phyloP scores from a whole-genome alignment of 2,888 invertebrate species.

The Microplitis manilae region DNA sequence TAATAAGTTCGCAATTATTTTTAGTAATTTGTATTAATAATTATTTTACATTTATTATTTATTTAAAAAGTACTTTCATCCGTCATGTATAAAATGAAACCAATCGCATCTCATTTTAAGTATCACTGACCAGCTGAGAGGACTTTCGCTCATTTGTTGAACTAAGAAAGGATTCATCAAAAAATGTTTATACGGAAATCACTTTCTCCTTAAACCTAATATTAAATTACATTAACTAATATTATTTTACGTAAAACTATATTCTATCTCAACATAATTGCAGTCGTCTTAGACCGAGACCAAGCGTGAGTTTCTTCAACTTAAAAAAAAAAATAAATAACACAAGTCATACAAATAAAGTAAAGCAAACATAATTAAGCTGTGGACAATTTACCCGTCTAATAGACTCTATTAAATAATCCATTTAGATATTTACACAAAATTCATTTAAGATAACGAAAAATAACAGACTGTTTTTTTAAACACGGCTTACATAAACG shows the following conservation, averaged over 20 bases:
- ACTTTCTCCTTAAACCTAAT: conserved; percentile 19
- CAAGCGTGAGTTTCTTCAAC: too few relatives aligned
- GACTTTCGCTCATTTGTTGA: conserved; percentile 22
- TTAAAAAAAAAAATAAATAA: not conserved
- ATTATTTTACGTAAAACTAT: conserved; percentile 5
- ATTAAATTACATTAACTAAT: conserved; percentile 4
- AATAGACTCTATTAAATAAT: not conserved
- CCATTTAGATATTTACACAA: not conserved
- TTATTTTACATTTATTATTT: too few relatives aligned
- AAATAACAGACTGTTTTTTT: not conserved
- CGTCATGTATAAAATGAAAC: too few relatives aligned
- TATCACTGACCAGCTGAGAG: not conserved
- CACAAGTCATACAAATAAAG: not conserved
- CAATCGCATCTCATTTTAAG: too few relatives aligned
- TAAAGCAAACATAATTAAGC: not conserved
- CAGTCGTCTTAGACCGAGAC: not conserved
- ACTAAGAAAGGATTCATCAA: conserved; percentile 14
- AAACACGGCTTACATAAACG: not conserved
- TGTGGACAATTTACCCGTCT: conserved; percentile 3
- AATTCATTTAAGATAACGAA: not conserved
- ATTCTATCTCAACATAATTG: not conserved
- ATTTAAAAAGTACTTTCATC: too few relatives aligned
- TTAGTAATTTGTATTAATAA: not conserved
- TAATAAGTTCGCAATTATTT: not conserved
- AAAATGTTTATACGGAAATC: conserved; percentile 23